Conservation (phyloP, 2,797 vertebrate genomes). For the Hylomyscus alleni region DNA sequence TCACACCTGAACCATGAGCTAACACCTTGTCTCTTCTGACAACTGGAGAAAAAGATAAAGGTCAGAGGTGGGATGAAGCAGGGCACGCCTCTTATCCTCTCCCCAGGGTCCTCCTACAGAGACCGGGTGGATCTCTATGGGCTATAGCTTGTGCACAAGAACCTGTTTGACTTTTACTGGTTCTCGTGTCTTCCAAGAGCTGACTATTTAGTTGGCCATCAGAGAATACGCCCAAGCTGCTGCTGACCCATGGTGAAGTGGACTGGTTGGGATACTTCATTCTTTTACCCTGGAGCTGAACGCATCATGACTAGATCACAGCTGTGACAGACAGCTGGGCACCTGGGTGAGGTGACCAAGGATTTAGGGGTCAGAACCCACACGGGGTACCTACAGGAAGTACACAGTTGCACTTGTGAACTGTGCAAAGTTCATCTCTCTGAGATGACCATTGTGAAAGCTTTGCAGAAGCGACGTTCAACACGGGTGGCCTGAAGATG, state of each 20-base stretch:
- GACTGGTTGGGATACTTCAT: not conserved
- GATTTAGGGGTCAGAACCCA: not conserved
- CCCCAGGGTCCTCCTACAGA: not conserved
- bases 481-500: not conserved
- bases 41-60: conserved; percentile 12
- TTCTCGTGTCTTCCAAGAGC: not conserved
- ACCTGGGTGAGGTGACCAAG: not conserved
- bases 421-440: not conserved
- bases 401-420: not conserved
- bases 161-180: not conserved
- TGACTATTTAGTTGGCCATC: not conserved
- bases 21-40: not conserved
- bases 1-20: not conserved
- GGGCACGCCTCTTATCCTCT: not conserved
- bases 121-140: not conserved
- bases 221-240: not conserved
- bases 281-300: not conserved
- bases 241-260: too few species aligned
- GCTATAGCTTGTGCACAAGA: fast-evolving
- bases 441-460: not conserved
- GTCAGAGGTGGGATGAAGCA: not conserved
- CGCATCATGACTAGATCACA: not conserved
- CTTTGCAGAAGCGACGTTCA: not conserved
- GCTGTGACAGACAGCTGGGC: not conserved
- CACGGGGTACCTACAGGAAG: not conserved